Base-by-base conservation (phyloP, 1,140 invertebrate genomes). In the Homarus americanus region DNA sequence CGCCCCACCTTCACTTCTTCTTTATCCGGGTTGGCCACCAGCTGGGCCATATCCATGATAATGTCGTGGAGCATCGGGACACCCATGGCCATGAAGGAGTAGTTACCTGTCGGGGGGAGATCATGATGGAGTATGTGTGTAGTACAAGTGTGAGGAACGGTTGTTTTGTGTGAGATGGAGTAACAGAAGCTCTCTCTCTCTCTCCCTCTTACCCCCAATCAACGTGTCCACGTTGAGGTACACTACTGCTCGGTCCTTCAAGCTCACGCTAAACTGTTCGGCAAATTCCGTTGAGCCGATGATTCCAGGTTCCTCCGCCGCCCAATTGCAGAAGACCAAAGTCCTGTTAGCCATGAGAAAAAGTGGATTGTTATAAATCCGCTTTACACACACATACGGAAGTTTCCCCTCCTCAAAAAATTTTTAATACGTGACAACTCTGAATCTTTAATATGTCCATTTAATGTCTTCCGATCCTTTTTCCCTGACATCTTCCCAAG, bases 291-390 rank as follows among this genome's bases (percentile, higher is more conserved):
- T 93, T 12, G 93, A 93, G 28, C 93, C 93, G n/a, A 93, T 92
- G 40, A 93, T 58, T 10, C 93, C 93, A 72, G 90, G 93, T 89
- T 93, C 93, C 15, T 90, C 93, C 2, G 93, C 93, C 58, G 91
- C 93, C 93, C 93, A 93, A 58, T 87, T 93, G 75, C 94, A 94
- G 92, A 95, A 95, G 32, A 95, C 92, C 32, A 95, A 92, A 0
- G 94, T 94, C 76, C 95, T 89, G 49, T 93, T 92, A 28, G 95
- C 95, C 84, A 93, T 86, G 94, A n/a, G n/a, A n/a, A n/a, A n/a
- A n/a, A n/a, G n/a, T n/a, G n/a, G n/a, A n/a, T n/a, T n/a, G n/a
- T n/a, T n/a, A n/a, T n/a, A n/a, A n/a, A n/a, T n/a, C n/a, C n/a
- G n/a, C n/a, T n/a, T n/a, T n/a, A n/a, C n/a, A n/a, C n/a, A n/a